Evolutionary conservation across 2,888 invertebrate genomes (phyloP).

Genomic region (Podotricha telesiphe): DNA sequence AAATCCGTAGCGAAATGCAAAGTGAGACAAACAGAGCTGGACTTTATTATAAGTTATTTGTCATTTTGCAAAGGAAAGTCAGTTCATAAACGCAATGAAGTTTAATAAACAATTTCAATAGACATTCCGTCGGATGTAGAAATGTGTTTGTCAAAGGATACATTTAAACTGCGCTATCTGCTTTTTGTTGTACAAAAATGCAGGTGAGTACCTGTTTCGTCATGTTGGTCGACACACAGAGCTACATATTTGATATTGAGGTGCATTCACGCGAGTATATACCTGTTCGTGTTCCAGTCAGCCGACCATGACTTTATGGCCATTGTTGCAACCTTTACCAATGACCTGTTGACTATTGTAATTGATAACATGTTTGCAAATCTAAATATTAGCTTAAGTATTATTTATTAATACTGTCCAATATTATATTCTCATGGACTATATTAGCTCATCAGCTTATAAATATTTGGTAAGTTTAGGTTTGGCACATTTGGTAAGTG

Average conservation of each 20-base stretch:
- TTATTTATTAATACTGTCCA: too few species aligned
- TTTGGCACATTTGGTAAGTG: too few species aligned
- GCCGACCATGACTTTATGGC: constrained; percentile 64
- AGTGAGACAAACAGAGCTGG: neutral
- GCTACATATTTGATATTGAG: constrained; percentile 34
- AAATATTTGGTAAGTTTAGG: too few species aligned
- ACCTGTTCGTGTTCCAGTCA: constrained; percentile 60
- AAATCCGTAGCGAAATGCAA: neutral
- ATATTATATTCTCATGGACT: too few species aligned
- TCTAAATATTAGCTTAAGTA: neutral
- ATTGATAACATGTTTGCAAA: constrained; percentile 9
- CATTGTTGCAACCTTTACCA: constrained; percentile 64
- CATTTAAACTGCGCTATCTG: constrained; percentile 7
- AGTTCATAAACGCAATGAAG: neutral
- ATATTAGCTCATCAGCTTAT: too few species aligned
- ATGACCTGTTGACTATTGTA: constrained; percentile 49
- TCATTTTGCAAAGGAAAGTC: neutral
- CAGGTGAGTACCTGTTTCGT: constrained; percentile 12
- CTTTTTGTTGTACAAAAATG: neutral
- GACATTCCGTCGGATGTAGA: neutral
- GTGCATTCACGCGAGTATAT: constrained; percentile 50
- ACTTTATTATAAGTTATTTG: neutral
- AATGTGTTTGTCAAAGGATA: constrained; percentile 28
- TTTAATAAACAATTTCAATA: constrained; percentile 14
- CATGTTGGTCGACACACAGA: constrained; percentile 38